Conservation (phyloP, 2,113 vertebrate species). For the Salminus brasiliensis region DNA sequence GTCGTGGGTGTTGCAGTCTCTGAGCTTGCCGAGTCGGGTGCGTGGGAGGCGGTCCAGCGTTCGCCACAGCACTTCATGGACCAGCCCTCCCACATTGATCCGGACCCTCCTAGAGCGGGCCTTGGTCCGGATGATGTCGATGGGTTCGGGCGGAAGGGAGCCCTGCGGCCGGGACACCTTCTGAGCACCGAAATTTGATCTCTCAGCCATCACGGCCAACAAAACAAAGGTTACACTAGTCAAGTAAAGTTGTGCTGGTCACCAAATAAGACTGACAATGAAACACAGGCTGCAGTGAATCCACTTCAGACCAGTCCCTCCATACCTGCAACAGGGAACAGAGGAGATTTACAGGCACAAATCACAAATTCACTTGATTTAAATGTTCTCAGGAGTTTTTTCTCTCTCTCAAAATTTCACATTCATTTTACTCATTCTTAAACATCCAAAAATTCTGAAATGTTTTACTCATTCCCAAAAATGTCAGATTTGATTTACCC, state of each 20-base stretch:
- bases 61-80: constrained; percentile 96
- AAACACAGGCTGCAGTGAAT: constrained; percentile 33
- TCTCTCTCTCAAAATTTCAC: no score
- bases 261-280: background rate
- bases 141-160: constrained; percentile 90
- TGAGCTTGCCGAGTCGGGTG: constrained; percentile 90
- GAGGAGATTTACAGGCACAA: constrained; percentile 15
- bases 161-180: constrained; percentile 73
- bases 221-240: constrained; percentile 46
- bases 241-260: background rate
- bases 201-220: constrained; percentile 84
- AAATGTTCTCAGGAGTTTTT: no score
- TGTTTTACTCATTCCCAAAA: no score
- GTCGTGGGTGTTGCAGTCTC: constrained; percentile 96
- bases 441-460: no score
- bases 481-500: no score
- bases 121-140: constrained; percentile 93
- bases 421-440: no score
- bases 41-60: constrained; percentile 95
- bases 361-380: background rate
- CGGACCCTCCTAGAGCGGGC: constrained; percentile 87
- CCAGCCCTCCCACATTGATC: constrained; percentile 95
- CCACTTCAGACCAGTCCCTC: constrained; percentile 63
- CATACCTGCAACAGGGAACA: constrained; percentile 60
- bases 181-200: constrained; percentile 76